These are phyloP conservation scores for Phoenicopterus ruber DNA, from an alignment of 2,113 vertebrate genomes.

Conservation along the genomic window DNA sequence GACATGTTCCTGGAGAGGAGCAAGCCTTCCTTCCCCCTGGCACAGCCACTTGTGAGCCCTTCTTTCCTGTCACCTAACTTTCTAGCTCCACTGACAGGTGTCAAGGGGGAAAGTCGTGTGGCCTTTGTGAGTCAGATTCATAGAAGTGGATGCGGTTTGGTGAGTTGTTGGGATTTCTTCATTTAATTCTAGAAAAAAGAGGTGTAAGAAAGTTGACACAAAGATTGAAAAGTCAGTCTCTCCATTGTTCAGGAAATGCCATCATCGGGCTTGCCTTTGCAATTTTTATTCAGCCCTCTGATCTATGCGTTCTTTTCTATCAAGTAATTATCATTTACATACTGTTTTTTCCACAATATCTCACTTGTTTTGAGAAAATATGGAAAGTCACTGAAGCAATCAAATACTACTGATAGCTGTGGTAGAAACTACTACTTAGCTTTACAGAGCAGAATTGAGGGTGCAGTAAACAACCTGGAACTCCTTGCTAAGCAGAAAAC, in stretches of 20 bases:
- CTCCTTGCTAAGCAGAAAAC: neutral
- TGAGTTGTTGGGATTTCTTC: neutral
- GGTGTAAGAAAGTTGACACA: neutral
- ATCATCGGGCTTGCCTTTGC: neutral
- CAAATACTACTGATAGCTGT: neutral
- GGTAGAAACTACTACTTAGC: neutral
- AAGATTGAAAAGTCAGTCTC: neutral
- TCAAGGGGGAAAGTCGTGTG: neutral
- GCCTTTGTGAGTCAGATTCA: neutral
- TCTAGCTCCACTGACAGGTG: neutral
- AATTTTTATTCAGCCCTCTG: neutral
- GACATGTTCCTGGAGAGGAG: neutral
- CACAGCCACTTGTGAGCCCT: neutral
- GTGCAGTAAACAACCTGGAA: neutral
- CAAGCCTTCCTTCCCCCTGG: accelerated
- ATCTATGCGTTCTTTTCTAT: neutral
- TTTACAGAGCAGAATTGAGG: neutral
- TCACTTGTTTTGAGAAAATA: neutral
- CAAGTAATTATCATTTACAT: neutral
- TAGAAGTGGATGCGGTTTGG: neutral
- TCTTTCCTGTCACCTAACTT: neutral
- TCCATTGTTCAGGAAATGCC: neutral
- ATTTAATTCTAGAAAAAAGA: neutral
- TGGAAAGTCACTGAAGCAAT: neutral
- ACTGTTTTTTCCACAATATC: neutral